Percentiles rank a stretch among this genome's conserved stretches.
These are phyloP conservation scores for Anguilla megastoma DNA, from an alignment of 2,797 vertebrate species.

Conservation along the genomic window DNA sequence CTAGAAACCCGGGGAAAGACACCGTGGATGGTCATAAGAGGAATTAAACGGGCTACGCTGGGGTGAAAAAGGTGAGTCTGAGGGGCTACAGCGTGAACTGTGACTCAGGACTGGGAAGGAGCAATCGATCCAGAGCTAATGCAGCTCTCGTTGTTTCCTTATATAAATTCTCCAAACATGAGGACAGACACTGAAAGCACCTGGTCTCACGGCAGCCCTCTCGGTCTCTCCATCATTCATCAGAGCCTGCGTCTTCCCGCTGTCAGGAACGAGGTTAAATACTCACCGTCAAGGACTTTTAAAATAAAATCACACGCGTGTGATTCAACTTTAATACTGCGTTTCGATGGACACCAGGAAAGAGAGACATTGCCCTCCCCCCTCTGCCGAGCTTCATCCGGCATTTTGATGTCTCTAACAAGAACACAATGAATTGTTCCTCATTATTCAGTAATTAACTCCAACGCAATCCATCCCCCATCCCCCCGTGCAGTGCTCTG, in stretches of 20 bases:
- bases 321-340: slow-evolving; percentile 52
- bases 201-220: slow-evolving; percentile 38
- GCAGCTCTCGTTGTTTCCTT: slow-evolving; percentile 56
- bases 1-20: not conserved
- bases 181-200: slow-evolving; percentile 57
- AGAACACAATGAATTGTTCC: slow-evolving; percentile 86
- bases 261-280: slow-evolving; percentile 44
- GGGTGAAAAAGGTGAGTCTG: slow-evolving; percentile 44
- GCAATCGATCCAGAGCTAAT: slow-evolving; percentile 52
- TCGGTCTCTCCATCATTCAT: slow-evolving; percentile 48
- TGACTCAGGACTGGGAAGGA: slow-evolving; percentile 45
- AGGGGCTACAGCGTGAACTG: slow-evolving; percentile 44
- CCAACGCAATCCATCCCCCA: slow-evolving; percentile 68
- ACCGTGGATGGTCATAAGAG: slow-evolving; percentile 1
- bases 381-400: slow-evolving; percentile 58
- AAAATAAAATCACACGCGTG: slow-evolving; percentile 36
- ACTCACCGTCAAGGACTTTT: slow-evolving; percentile 38
- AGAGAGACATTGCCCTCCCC: slow-evolving; percentile 44
- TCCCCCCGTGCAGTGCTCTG: slow-evolving; percentile 68
- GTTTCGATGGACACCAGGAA: slow-evolving; percentile 54
- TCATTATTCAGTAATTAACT: slow-evolving; percentile 88
- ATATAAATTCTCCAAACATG: slow-evolving; percentile 48
- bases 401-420: slow-evolving; percentile 81
- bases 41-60: slow-evolving; percentile 44
- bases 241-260: slow-evolving; percentile 47